These are phyloP conservation scores for Mionectes olivaceus DNA, from an alignment of 2,797 vertebrate genomes.

Conservation along the genomic window DNA sequence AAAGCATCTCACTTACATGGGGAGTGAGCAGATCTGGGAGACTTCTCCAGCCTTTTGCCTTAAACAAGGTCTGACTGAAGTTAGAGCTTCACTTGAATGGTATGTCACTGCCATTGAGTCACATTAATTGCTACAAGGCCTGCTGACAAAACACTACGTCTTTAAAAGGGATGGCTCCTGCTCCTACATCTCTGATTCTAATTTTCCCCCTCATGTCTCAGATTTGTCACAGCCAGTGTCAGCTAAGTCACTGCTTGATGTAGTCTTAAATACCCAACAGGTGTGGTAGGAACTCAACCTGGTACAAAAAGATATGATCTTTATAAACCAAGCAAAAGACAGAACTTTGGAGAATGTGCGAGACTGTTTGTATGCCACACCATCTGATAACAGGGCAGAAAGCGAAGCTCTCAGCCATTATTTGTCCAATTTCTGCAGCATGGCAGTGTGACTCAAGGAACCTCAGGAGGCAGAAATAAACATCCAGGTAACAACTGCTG, in stretches of 20 bases:
- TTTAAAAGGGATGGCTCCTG: neutral
- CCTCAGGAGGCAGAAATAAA: neutral
- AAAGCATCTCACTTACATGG: neutral
- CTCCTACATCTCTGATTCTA: neutral
- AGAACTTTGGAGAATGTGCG: neutral
- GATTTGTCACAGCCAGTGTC: neutral
- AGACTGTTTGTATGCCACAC: neutral
- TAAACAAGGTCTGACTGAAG: neutral
- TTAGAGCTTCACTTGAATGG: neutral
- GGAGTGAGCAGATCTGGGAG: neutral
- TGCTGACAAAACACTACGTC: neutral
- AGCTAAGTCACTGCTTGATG: neutral
- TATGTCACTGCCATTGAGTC: neutral
- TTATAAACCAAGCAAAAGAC: neutral
- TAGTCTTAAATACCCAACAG: neutral
- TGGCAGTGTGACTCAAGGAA: neutral
- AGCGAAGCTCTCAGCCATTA: neutral
- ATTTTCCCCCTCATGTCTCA: neutral
- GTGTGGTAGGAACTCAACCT: neutral
- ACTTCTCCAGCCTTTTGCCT: neutral
- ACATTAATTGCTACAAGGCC: neutral
- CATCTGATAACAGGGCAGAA: neutral
- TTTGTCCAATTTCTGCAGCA: neutral
- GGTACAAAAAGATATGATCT: neutral
- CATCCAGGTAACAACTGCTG: neutral